Percentiles rank a stretch among this genome's conserved stretches.
phyloP scores from a whole-genome alignment of 2,888 invertebrate genomes.

The Nephrotoma flavescens region DNA sequence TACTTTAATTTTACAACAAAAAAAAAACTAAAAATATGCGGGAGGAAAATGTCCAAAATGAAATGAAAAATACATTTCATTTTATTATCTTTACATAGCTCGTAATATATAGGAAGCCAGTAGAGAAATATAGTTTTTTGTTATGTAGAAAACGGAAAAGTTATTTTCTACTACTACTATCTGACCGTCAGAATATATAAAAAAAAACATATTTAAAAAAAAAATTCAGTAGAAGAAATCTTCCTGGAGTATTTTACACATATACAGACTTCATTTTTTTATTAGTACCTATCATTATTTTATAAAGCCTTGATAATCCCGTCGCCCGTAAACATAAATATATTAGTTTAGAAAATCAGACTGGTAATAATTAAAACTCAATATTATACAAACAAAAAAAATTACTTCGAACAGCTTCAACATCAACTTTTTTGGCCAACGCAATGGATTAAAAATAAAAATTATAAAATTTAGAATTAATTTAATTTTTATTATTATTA shows the following conservation, averaged over 20 bases:
- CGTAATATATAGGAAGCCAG: not conserved
- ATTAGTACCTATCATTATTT: too few species aligned
- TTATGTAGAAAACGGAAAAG: not conserved
- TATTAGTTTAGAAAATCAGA: not conserved
- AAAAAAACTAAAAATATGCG: not conserved
- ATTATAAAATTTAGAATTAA: not conserved
- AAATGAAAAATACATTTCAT: not conserved
- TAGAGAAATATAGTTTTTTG: not conserved
- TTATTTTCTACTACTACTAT: not conserved
- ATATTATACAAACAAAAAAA: not conserved
- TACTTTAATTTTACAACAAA: not conserved
- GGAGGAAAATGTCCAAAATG: not conserved
- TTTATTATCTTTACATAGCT: not conserved
- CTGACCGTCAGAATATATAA: not conserved
- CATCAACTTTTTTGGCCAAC: not conserved
- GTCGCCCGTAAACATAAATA: not conserved
- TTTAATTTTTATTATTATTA: not conserved
- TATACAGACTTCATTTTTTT: too few species aligned
- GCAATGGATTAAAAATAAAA: not conserved
- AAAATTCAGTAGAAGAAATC: not conserved
- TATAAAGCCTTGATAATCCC: not conserved
- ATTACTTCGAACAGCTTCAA: not conserved
- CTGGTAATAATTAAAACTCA: conserved; percentile 3
- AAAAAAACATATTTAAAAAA: not conserved
- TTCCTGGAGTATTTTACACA: too few species aligned